Percentiles rank a stretch among this genome's conserved stretches.
These are phyloP conservation scores for Drosophila limbata DNA, from an alignment of 2,888 invertebrate species.

Conservation along the genomic window DNA sequence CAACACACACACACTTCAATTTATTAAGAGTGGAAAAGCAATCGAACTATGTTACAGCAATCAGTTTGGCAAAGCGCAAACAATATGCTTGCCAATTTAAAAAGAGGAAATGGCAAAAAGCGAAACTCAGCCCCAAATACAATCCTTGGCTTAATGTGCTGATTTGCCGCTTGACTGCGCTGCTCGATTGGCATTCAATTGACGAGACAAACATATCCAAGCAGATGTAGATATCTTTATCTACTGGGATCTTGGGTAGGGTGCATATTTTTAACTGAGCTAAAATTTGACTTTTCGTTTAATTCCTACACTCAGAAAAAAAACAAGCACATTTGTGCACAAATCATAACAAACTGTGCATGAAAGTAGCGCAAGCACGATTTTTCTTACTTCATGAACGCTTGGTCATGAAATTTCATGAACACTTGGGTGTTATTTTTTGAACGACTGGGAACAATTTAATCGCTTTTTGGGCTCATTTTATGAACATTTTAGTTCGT, in stretches of 20 bases:
- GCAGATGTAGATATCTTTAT: not conserved
- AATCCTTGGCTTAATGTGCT: conserved; percentile 22
- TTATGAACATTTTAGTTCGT: too few relatives aligned
- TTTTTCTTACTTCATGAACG: too few relatives aligned
- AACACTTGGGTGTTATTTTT: too few relatives aligned
- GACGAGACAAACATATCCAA: conserved; percentile 24
- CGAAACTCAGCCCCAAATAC: conserved; percentile 28
- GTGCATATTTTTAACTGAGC: too few relatives aligned
- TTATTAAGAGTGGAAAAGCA: conserved; percentile 2
- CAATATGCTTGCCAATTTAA: conserved; percentile 38
- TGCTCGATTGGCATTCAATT: conserved; percentile 29
- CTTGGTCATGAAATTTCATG: too few relatives aligned
- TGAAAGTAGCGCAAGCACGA: too few relatives aligned
- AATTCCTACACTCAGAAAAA: too few relatives aligned
- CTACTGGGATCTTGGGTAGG: not conserved
- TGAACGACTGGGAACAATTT: too few relatives aligned
- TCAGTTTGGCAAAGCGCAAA: conserved; percentile 51
- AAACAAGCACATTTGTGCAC: too few relatives aligned
- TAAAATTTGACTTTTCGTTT: too few relatives aligned
- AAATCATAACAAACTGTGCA: too few relatives aligned
- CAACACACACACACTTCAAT: not conserved
- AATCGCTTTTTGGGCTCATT: too few relatives aligned
- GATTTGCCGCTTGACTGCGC: conserved; percentile 54
- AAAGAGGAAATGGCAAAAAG: conserved; percentile 12
- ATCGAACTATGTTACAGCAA: conserved; percentile 31